Conservation (phyloP, 2,888 invertebrate genomes). For the Biston betularia region DNA sequence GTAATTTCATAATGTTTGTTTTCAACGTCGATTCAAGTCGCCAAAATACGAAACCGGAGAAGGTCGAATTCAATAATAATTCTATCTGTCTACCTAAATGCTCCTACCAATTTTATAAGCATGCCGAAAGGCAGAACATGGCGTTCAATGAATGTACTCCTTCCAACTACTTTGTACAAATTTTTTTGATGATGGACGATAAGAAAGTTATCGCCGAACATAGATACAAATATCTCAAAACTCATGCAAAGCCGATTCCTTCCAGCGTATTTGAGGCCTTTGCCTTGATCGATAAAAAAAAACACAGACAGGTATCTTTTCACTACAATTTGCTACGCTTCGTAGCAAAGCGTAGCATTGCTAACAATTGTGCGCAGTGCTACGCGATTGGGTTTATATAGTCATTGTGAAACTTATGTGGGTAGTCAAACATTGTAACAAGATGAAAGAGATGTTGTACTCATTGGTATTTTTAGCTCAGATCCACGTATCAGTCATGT, state of each 20-base stretch:
- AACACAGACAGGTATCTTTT: conserved; percentile 1
- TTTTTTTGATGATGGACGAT: neutral
- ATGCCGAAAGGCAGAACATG: no score
- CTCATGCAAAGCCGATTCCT: no score
- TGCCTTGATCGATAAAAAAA: neutral
- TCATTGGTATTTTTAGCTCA: neutral
- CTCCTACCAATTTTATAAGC: no score
- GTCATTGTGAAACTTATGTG: conserved; percentile 2
- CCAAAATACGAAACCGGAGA: no score
- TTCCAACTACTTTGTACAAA: no score
- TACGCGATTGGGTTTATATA: conserved; percentile 11
- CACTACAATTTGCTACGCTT: conserved; percentile 20
- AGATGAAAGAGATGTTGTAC: neutral
- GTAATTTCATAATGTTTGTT: no score
- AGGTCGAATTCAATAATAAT: no score
- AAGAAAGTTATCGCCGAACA: neutral
- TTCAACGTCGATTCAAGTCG: no score
- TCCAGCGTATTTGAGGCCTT: no score
- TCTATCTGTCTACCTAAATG: no score
- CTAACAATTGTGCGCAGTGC: conserved; percentile 3
- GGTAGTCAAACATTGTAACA: neutral
- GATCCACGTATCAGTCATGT: neutral
- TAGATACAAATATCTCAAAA: no score
- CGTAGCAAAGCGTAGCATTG: conserved; percentile 31
- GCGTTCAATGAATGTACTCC: no score